phyloP scores from a whole-genome alignment of 2,113 vertebrate genomes.

The Rattus rattus region DNA sequence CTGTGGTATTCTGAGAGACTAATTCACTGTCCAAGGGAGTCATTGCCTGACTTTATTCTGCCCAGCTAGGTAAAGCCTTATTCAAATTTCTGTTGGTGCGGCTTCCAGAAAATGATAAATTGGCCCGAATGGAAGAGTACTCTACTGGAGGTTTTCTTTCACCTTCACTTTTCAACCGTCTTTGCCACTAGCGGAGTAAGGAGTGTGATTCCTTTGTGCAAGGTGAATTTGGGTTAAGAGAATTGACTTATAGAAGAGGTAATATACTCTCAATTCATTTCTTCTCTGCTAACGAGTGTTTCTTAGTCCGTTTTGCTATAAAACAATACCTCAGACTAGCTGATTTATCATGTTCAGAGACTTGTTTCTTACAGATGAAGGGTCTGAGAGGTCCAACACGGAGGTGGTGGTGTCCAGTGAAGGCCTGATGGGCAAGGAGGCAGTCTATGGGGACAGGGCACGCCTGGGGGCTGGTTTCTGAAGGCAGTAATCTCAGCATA shows the following conservation, averaged over 20 bases:
- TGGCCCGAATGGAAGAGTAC: neutral
- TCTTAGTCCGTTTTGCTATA: neutral
- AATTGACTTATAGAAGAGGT: neutral
- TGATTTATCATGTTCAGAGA: neutral
- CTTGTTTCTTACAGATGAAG: neutral
- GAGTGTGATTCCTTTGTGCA: neutral
- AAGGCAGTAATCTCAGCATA: neutral
- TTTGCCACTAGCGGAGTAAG: neutral
- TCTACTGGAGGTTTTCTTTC: neutral
- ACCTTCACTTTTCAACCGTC: neutral
- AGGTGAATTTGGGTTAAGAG: neutral
- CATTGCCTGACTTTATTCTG: neutral
- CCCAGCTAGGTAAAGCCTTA: neutral
- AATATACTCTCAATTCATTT: neutral
- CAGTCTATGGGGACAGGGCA: neutral
- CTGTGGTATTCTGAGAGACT: neutral
- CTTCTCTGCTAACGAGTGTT: neutral
- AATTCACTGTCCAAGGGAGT: neutral
- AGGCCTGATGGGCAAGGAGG: neutral
- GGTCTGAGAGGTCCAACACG: neutral
- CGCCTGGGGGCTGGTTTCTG: neutral
- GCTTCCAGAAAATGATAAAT: slow-evolving; percentile 21
- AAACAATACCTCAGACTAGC: neutral
- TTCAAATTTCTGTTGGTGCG: neutral
- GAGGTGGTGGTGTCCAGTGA: neutral